Evolutionary conservation across 2,888 invertebrate species (phyloP).

Genomic region (Drosophila birchii): DNA sequence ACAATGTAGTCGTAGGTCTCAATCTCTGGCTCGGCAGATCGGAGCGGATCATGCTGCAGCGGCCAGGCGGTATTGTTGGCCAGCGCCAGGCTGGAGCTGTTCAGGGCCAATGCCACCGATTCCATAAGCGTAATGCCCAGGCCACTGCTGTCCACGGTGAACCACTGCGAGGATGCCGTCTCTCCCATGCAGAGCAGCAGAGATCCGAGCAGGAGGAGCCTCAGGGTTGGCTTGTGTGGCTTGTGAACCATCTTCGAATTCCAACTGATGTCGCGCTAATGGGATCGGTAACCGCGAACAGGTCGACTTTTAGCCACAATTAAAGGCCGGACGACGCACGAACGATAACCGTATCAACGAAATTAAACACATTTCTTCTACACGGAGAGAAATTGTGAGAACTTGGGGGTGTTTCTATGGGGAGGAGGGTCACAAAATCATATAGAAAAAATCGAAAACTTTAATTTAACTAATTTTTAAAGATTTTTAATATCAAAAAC

Average conservation of each 20-base stretch:
- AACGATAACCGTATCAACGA: slow-evolving; percentile 28
- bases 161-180: background rate
- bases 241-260: slow-evolving; percentile 36
- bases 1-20: slow-evolving; percentile 86
- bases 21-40: background rate
- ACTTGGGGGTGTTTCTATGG: background rate
- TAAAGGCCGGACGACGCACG: slow-evolving; percentile 1
- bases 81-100: slow-evolving; percentile 84
- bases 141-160: slow-evolving; percentile 52
- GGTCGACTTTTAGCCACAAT: slow-evolving; percentile 13
- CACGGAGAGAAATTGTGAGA: background rate
- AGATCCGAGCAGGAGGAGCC: background rate
- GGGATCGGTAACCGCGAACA: slow-evolving; percentile 1
- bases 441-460: background rate
- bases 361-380: slow-evolving; percentile 14
- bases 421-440: no score
- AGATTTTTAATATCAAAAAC: background rate
- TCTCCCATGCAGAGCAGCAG: background rate
- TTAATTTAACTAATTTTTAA: background rate
- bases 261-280: slow-evolving; percentile 25
- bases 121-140: slow-evolving; percentile 56
- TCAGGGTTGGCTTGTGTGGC: background rate
- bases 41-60: slow-evolving; percentile 9
- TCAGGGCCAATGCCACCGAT: slow-evolving; percentile 53
- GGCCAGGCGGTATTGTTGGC: slow-evolving; percentile 86